phyloP scores from a whole-genome alignment of 1,140 invertebrate genomes.

The Manduca sexta region DNA sequence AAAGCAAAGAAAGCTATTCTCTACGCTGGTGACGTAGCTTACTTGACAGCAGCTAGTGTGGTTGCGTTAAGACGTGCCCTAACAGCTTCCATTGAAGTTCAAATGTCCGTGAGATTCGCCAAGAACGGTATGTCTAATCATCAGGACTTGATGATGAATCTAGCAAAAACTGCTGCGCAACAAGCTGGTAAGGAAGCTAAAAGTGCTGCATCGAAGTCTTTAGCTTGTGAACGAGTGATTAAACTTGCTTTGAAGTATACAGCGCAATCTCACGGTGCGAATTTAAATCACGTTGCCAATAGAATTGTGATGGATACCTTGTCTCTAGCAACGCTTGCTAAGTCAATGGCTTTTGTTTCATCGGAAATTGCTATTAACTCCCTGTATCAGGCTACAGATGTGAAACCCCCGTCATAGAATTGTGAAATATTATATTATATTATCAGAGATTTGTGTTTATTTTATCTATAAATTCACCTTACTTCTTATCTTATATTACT shows the following conservation, averaged over 20 bases:
- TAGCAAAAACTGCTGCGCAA: constrained; percentile 61
- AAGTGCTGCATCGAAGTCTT: constrained; percentile 54
- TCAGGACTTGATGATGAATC: constrained; percentile 66
- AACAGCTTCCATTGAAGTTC: constrained; percentile 61
- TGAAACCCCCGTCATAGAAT: constrained; percentile 47
- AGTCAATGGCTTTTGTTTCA: constrained; percentile 65
- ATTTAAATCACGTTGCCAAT: constrained; percentile 59
- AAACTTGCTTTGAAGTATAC: constrained; percentile 62
- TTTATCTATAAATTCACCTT: too few species aligned
- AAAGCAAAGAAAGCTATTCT: constrained; percentile 64
- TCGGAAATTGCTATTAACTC: constrained; percentile 67
- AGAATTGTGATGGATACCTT: constrained; percentile 64
- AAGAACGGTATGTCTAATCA: constrained; percentile 65
- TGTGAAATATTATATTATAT: not conserved
- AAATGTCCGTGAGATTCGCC: constrained; percentile 60
- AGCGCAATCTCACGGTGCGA: constrained; percentile 59
- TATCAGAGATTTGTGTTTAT: too few species aligned
- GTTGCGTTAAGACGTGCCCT: constrained; percentile 59
- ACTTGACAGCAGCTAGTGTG: constrained; percentile 59
- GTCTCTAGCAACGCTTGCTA: constrained; percentile 55
- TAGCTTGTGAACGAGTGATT: constrained; percentile 55
- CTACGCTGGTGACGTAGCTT: constrained; percentile 61
- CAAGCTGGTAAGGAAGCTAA: constrained; percentile 65
- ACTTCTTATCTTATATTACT: too few species aligned
- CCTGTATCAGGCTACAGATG: constrained; percentile 59